Conservation (phyloP, 1,140 invertebrate species). For the Brachionus manjavacas region DNA sequence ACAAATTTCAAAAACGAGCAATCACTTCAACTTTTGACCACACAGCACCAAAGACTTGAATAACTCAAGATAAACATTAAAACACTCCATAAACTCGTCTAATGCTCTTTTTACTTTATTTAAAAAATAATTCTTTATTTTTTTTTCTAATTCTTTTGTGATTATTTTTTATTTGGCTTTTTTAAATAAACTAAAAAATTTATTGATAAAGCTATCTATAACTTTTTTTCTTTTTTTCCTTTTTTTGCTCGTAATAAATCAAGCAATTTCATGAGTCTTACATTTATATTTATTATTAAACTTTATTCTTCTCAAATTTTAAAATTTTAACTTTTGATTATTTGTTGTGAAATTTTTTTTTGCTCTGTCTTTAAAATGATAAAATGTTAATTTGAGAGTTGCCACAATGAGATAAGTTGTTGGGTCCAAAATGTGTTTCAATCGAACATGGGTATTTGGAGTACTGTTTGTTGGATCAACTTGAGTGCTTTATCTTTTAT, state of each 20-base stretch:
- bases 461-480: background rate
- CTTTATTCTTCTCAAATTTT: background rate
- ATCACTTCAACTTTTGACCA: background rate
- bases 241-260: background rate
- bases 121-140: background rate
- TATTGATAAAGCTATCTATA: background rate
- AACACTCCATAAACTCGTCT: background rate
- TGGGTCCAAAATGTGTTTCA: background rate
- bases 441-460: background rate
- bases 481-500: background rate
- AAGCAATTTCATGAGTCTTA: background rate
- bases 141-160: background rate
- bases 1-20: conserved; percentile 28
- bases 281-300: background rate
- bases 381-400: background rate
- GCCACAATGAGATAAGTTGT: background rate
- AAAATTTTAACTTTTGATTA: background rate
- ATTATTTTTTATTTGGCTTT: background rate
- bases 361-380: conserved; percentile 1
- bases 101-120: background rate
- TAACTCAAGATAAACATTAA: background rate
- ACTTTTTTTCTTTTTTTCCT: background rate
- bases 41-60: conserved; percentile 17
- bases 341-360: background rate
- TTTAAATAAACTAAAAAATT: background rate